Evolutionary conservation across 2,113 vertebrate species (phyloP).

Genomic region (Saccopteryx bilineata): DNA sequence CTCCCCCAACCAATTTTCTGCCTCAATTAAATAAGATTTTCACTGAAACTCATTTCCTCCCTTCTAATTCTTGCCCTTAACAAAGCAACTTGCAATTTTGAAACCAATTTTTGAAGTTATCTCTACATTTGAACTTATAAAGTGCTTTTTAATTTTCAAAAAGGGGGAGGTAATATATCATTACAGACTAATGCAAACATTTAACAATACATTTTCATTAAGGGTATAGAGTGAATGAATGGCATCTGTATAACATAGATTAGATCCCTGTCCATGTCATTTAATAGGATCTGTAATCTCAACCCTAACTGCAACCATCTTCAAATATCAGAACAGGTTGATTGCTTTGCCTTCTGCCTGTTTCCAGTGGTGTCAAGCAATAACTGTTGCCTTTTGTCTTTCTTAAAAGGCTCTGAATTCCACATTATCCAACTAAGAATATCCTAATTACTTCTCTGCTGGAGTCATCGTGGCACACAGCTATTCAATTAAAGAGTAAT

Average conservation of each 20-base stretch:
- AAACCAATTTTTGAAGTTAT: neutral
- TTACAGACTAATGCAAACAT: neutral
- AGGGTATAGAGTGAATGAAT: neutral
- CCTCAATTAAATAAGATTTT: neutral
- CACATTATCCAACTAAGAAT: neutral
- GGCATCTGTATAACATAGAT: neutral
- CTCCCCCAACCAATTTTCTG: neutral
- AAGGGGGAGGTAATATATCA: neutral
- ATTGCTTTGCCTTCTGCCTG: neutral
- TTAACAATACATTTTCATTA: neutral
- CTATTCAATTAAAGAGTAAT: neutral
- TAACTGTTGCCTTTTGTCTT: neutral
- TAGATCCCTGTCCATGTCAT: neutral
- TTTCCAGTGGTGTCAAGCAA: neutral
- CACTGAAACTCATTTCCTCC: neutral
- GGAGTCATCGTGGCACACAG: neutral
- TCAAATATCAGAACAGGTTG: neutral
- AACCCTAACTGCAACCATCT: neutral
- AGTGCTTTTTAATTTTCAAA: neutral
- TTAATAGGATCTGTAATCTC: neutral
- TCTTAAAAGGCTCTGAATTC: conserved; percentile 12
- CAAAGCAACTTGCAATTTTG: neutral
- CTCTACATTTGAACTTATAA: conserved; percentile 3
- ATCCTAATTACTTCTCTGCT: neutral
- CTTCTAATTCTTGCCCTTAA: neutral